These are phyloP conservation scores for Anastrepha ludens DNA, from an alignment of 1,140 invertebrate species.

Conservation along the genomic window DNA sequence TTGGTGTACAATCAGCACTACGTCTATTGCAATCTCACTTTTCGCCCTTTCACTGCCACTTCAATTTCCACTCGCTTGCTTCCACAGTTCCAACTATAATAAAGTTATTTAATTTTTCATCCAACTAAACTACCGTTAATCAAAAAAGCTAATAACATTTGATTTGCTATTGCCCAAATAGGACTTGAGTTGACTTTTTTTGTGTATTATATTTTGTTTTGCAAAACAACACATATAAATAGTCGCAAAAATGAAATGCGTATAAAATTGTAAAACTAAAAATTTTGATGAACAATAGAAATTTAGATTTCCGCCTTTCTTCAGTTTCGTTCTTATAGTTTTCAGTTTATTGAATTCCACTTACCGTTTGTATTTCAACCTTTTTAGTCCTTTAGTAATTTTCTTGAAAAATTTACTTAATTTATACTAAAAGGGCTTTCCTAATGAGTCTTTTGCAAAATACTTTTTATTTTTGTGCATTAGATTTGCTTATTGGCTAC, in stretches of 20 bases:
- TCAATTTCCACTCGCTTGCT: slow-evolving; percentile 18
- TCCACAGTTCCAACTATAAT: slow-evolving; percentile 9
- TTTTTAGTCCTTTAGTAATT: slow-evolving; percentile 17
- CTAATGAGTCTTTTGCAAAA: slow-evolving; percentile 39
- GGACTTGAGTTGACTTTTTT: slow-evolving; percentile 15
- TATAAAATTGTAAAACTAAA: slow-evolving; percentile 33
- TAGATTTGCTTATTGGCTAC: slow-evolving; percentile 38
- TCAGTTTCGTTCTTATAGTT: background rate
- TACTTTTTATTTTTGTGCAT: slow-evolving; percentile 46
- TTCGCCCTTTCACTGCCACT: slow-evolving; percentile 20
- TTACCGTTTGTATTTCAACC: slow-evolving; percentile 26
- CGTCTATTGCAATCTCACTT: slow-evolving; percentile 32
- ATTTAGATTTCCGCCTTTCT: background rate
- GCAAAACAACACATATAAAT: slow-evolving; percentile 12
- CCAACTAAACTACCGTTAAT: slow-evolving; percentile 11
- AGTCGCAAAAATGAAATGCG: slow-evolving; percentile 39
- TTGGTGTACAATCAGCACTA: background rate
- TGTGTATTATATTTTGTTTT: slow-evolving; percentile 9
- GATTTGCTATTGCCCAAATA: background rate
- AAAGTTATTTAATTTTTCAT: background rate
- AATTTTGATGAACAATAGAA: slow-evolving; percentile 41
- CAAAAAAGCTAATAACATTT: background rate
- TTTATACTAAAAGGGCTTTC: slow-evolving; percentile 24
- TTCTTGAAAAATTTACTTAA: slow-evolving; percentile 1
- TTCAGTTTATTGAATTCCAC: background rate